Evolutionary conservation across 2,797 vertebrate genomes (phyloP).

Genomic region (Macropodus opercularis): DNA sequence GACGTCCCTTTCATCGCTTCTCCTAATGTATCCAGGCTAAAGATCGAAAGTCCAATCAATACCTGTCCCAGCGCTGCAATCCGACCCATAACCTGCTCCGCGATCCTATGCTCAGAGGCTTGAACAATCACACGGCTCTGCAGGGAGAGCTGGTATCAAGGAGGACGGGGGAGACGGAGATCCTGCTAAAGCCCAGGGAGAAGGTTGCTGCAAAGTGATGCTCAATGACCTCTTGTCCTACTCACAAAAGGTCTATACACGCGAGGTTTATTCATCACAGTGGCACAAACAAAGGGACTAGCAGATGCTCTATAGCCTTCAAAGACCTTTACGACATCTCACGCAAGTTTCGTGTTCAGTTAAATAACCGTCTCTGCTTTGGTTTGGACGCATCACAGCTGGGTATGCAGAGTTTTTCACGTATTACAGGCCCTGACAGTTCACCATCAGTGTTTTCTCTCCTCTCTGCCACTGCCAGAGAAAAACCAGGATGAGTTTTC

Average conservation of each 20-base stretch:
- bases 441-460: too few relatives aligned
- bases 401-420: too few relatives aligned
- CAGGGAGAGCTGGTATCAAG: conserved; percentile 27
- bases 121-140: conserved; percentile 40
- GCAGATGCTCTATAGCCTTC: background rate
- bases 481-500: too few relatives aligned
- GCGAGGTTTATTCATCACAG: conserved; percentile 30
- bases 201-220: conserved; percentile 9
- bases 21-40: conserved; percentile 29
- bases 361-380: conserved; percentile 5
- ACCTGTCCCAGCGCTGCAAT: conserved; percentile 20
- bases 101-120: conserved; percentile 8
- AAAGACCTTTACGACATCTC: background rate
- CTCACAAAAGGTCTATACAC: conserved; percentile 50
- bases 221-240: conserved; percentile 29
- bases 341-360: conserved; percentile 2
- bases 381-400: background rate
- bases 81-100: conserved; percentile 27
- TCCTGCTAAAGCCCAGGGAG: conserved; percentile 13
- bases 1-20: conserved; percentile 25
- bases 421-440: too few relatives aligned
- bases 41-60: conserved; percentile 59
- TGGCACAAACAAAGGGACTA: conserved; percentile 4
- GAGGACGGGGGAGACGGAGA: conserved; percentile 26
- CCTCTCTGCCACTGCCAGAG: too few relatives aligned